Evolutionary conservation across 92 coral and sea anemone species (phyloP), one percentile per base, ranked within the genome.

Genomic region (Plumapathes pennacea): DNA sequence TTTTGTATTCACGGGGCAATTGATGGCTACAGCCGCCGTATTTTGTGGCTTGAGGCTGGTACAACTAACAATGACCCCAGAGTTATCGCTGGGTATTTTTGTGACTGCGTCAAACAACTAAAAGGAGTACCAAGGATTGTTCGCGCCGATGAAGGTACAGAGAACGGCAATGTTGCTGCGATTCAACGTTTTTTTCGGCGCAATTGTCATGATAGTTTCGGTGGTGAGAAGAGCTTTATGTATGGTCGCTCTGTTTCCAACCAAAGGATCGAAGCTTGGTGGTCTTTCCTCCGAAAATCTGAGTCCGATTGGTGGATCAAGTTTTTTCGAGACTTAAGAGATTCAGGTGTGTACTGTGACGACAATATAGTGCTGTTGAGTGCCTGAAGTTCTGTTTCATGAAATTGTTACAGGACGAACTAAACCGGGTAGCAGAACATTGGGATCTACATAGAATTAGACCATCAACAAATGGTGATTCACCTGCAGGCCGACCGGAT

Each of bases 301-400:
- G 56, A 69, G 49, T 25, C 83, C 3, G 73, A 50, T 17, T 76
- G 81, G 81, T 76, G 83, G 83, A 76, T 76, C 10, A 59, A 50
- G 18, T 45, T 67, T 51, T 76, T 76, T 38, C 54, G 64, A 34
- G 82, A 75, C 37, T 25, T 76, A 4, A 48, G 68, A 18, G 76
- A 46, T 51, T 57, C 50, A 30, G 70, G 54, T 15, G 22, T 38
- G 10, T 76, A 66, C 46, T 50, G 47, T 42, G 86, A 60, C 38
- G 76, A 60, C 55, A 61, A 80, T 30, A 34, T 57, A 15, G 46
- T 72, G 18, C 81, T 36, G 41, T 40, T 6, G 66, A 57, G 31
- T 70, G 77, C 38, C 62, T 70, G 37, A 70, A 53, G 42, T 70
- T 55, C 44, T 58, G 68, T 41, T 70, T 70, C 38, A 70, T 70